Percentiles rank a stretch among this genome's conserved stretches.
These are phyloP conservation scores for Dipodomys ordii DNA, from an alignment of 2,113 vertebrate genomes.

Conservation along the genomic window DNA sequence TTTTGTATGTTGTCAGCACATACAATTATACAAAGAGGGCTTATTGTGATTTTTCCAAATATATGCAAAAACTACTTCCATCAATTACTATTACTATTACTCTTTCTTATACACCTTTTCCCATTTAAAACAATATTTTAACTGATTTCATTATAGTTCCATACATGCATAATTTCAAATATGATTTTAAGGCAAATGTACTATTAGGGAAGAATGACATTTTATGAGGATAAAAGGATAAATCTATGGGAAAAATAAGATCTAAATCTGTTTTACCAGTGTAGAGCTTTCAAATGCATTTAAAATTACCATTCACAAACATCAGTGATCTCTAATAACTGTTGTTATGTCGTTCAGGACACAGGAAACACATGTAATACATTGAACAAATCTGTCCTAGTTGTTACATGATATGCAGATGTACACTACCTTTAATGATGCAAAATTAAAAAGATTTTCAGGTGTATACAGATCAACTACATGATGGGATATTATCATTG, in stretches of 20 bases:
- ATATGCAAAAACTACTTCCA: too few species aligned
- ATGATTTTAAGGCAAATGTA: too few species aligned
- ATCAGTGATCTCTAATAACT: too few species aligned
- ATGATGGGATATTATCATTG: background rate
- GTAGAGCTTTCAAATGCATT: background rate
- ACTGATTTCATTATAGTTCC: too few species aligned
- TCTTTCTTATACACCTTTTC: too few species aligned
- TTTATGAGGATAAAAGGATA: background rate
- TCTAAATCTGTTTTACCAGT: background rate
- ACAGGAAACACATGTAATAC: background rate
- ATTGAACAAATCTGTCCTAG: background rate
- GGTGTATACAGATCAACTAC: background rate
- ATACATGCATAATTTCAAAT: too few species aligned
- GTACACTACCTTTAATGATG: background rate
- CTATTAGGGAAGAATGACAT: background rate
- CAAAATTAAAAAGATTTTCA: constrained; percentile 20
- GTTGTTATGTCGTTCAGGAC: background rate
- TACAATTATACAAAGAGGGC: too few species aligned
- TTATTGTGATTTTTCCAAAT: too few species aligned
- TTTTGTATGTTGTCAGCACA: too few species aligned
- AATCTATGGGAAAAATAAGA: background rate
- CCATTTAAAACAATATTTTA: too few species aligned
- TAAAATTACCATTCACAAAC: background rate
- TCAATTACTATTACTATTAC: too few species aligned
- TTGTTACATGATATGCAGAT: background rate